Base-by-base conservation (phyloP, 2,113 vertebrate species). In the Motacilla alba region DNA sequence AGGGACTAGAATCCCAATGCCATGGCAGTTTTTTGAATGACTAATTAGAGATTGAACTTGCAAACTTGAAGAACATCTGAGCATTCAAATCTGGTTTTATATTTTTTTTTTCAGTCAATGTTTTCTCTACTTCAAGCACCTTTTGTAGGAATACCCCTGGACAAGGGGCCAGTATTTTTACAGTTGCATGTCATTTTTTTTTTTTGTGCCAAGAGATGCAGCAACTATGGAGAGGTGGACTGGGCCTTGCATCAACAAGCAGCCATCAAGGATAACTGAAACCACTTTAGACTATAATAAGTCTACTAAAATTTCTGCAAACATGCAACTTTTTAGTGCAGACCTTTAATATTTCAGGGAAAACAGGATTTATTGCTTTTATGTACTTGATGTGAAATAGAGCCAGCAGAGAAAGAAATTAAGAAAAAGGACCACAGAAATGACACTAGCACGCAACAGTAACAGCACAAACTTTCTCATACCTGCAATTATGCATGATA, bases 371-470 rank as follows among this genome's bases (percentile, higher is more conserved):
- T 64, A 2, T 37, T 72, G 68, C 3, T 58, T 68, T 79, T 27
- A 20, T 4, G 1, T 21, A 30, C 7, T 66, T 74, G 15, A 49
- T 1, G 2, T 5, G 11, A 66, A 27, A 15, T 13, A 80, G 58
- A 90, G 68, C 6, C 27, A 73, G 35, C 20, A 63, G 33, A 21
- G n/a, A 70, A 55, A 60, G 59, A 90, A 74, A 33, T 3, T 2
- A 84, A 52, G 50, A 17, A 35, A 77, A 58, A 52, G 10, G 6
- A 64, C 50, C 22, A 46, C 37, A 63, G 27, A 67, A 72, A 9
- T 18, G 15, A 55, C 13, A 10, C 15, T 19, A 70, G 39, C 11
- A 33, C 13, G 19, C 0, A 1, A 60, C 2, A 1, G 5, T 22
- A 83, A 74, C 17, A 27, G 15, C 31, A 35, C 37, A 44, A 83